Evolutionary conservation across 2,797 vertebrate genomes (phyloP), one percentile per base, ranked within the genome.

Genomic region (Anguilla anguilla): DNA sequence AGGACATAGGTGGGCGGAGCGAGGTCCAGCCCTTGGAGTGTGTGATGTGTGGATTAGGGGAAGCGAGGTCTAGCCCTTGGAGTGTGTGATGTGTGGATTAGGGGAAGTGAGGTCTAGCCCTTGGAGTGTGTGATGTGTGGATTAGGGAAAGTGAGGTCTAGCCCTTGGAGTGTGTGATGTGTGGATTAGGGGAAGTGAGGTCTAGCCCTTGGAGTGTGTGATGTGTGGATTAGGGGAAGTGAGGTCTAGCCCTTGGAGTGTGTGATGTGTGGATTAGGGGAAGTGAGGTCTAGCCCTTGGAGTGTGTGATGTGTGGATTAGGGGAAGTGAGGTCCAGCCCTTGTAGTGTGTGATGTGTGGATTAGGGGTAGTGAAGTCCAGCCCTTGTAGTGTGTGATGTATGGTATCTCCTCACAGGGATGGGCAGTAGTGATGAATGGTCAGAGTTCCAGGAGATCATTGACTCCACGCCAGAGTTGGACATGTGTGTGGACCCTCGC

Each of bases 351-450:
- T 55, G 53, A 0, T 55, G 53, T 55, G 11, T 55, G 2, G 10
- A 55, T 55, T 55, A 13, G 43, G 35, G 77, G 39, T 0, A 43
- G 19, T 0, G 77, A 81, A 3, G 39, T 46, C 43, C 5, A 19
- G 39, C 77, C 39, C 77, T 39, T 53, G 28, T 7, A 25, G 53
- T 35, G 35, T n/a, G 64, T 84, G 28, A 84, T 55, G 83, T 35
- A 10, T 84, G 51, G 59, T 35, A 49, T 59, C 57, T 69, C 1
- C 53, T 31, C 85, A 31, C 94, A 99, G 99, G 99, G 69, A 99
- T 99, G 98, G 99, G 98, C 90, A 99, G 99, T 96, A 99, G 99
- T 0, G 98, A 99, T 0, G 99, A 99, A 92, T 99, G 98, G 97
- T 97, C 98, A 0, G 98, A 99, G 86, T 97, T 99, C 89, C 98